Base-by-base conservation (phyloP, 2,888 invertebrate genomes). In the Conchocele bisecta region DNA sequence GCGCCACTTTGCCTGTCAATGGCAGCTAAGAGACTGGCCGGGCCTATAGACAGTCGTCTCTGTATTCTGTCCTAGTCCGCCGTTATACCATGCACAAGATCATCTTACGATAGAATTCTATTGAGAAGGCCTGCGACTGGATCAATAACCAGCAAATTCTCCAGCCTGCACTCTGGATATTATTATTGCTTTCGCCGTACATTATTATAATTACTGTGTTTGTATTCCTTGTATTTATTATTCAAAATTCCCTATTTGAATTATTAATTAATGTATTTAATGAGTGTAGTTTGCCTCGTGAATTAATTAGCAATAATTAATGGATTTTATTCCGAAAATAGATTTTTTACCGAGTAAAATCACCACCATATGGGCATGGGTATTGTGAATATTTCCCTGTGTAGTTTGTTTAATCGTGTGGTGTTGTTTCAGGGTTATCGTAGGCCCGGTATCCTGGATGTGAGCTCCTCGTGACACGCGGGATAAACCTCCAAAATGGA, bases 401-500 rank as follows among this genome's bases (percentile, higher is more conserved):
- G 31, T 20, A 31, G 57, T n/a, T n/a, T n/a, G 57, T 51, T 48
- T 65, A 41, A 57, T 46, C 31, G 26, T 28, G 65, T 57, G 31
- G n/a, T 48, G 24, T 56, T 65, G 41, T 65, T 65, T 56, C 13
- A 57, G 58, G n/a, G n/a, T n/a, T n/a, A n/a, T n/a, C n/a, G n/a
- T n/a, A n/a, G n/a, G n/a, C n/a, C n/a, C n/a, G n/a, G n/a, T n/a
- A n/a, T n/a, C n/a, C n/a, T n/a, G n/a, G n/a, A n/a, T n/a, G n/a
- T n/a, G n/a, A n/a, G n/a, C n/a, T n/a, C n/a, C n/a, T n/a, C n/a
- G n/a, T n/a, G n/a, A n/a, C n/a, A n/a, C n/a, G n/a, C n/a, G n/a
- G n/a, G n/a, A n/a, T n/a, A n/a, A n/a, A 51, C 53, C 33, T 44
- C 28, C 50, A 57, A 69, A 56, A 89, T 89, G 89, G 89, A 89